Evolutionary conservation across 2,797 vertebrate species (phyloP), one percentile per base, ranked within the genome.

Genomic region (Podarcis siculus): DNA sequence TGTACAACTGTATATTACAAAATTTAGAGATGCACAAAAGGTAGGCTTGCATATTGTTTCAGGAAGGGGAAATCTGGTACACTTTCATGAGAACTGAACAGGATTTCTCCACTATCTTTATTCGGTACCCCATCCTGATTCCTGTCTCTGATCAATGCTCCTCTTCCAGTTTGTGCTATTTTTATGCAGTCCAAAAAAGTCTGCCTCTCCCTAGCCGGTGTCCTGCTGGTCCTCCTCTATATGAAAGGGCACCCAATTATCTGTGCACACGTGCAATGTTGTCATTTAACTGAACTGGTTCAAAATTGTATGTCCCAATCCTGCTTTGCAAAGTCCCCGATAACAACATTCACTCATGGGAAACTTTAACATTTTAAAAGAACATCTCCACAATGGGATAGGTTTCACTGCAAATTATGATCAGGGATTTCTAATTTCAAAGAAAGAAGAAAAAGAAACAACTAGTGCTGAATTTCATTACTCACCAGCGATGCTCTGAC

Each of bases 401-500:
- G 21, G 27, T 72, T 82, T 64, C 7, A 19, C 66, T 25, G 37
- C 23, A 85, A 39, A 80, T 8, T 1, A 35, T 19, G 21, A 17
- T 30, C 19, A 69, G 37, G 25, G n/a, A 3, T 64, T 76, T 15
- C 39, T 25, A 13, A 64, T 42, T 66, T 73, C 49, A 72, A 21
- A 39, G 39, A 85, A 64, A 64, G 1, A 55, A 55, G 49, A 55
- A 55, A 15, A 55, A 55, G 13, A 55, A 55, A 15, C 3, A 55
- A 55, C 4, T n/a, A 35, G 8, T 42, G 5, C 1, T 66, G 30
- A 25, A 73, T 32, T 77, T 2, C 5, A 79, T 1, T 49, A 91
- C 98, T 98, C 92, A 99, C 99, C 98, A 19, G 98, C 96, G 37
- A 98, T 98, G 95, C 98, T 99, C 94, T 97, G 98, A 86, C 97